These are phyloP conservation scores for Teleogryllus oceanicus DNA, from an alignment of 2,888 invertebrate genomes.

Conservation along the genomic window DNA sequence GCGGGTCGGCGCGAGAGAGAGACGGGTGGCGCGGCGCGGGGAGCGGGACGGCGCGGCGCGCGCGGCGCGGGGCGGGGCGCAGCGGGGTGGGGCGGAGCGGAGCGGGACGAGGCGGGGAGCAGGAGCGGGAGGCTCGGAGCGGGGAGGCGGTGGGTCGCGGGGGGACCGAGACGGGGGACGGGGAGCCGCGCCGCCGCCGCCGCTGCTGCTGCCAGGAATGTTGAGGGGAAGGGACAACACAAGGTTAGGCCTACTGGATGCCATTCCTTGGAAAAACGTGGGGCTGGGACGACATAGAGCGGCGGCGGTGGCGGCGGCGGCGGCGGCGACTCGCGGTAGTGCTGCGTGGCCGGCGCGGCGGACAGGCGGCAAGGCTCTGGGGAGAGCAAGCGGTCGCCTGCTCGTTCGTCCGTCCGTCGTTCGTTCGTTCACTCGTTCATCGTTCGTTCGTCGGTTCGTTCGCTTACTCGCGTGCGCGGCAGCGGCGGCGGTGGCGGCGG, in stretches of 20 bases:
- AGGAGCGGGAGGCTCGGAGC: neutral
- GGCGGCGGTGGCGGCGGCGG: neutral
- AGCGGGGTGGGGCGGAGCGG: neutral
- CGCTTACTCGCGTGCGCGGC: neutral
- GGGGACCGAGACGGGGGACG: neutral
- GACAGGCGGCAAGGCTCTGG: neutral
- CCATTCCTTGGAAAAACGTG: conserved; percentile 18
- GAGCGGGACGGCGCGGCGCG: neutral
- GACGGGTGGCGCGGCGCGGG: neutral
- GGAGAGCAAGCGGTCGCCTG: neutral
- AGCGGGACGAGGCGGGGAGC: conserved; percentile 2
- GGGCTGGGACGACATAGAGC: conserved; percentile 12
- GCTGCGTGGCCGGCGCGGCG: conserved; percentile 1
- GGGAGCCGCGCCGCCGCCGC: neutral
- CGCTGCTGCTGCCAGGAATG: neutral
- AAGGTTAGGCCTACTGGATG: conserved; percentile 10
- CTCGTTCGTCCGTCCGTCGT: neutral
- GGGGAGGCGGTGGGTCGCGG: neutral
- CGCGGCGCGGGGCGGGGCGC: neutral
- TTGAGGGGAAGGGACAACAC: conserved; percentile 9
- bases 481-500: neutral
- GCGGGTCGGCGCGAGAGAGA: neutral
- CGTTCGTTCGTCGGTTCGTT: neutral
- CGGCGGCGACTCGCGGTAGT: neutral
- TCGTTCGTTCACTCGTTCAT: neutral